Base-by-base conservation (phyloP, 2,113 vertebrate genomes). In the Rynchops niger region DNA sequence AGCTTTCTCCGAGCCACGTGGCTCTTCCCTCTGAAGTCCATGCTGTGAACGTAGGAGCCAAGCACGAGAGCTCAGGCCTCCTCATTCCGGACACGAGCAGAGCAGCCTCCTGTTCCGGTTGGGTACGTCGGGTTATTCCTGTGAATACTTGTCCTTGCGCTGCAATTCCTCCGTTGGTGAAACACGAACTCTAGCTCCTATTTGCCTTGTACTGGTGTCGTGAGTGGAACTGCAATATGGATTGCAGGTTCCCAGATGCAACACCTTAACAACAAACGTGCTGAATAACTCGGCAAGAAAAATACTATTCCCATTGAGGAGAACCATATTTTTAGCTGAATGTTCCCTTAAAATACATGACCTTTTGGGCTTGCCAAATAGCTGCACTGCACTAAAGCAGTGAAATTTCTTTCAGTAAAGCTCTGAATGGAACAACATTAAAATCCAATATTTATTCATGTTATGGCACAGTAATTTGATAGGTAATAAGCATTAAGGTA, bases 371-470 rank as follows among this genome's bases (percentile, higher is more conserved):
- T 76, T 72, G 42, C 40, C 53, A 91, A 85, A 86, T 67, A 80
- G 55, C n/a, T 90, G 45, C 18, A 50, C n/a, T 90, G 45, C 18
- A 50, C 45, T 87, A 85, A 95, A 87, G 81, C 58, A 80, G 49
- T 38, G 53, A 69, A 87, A 89, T 87, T 80, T 87, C 78, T 77
- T 93, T 69, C 63, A 88, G 26, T 36, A 89, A 94, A 93, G 84
- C 34, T 79, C 87, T 95, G 80, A 96, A 74, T 19, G 61, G 38
- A 93, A 88, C 88, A 96, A 88, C 67, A 79, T 95, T 91, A 93
- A 97, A 93, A 96, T 92, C 42, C 55, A 95, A 65, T 95, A 97
- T 96, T 95, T 96, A 91, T 93, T 97, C 82, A 94, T 89, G 90
- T 89, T 87, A 90, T 77, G 66, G 82, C 49, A 95, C 45, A 96